phyloP scores from a whole-genome alignment of 2,888 invertebrate species.

The Ptilodon capucinus region DNA sequence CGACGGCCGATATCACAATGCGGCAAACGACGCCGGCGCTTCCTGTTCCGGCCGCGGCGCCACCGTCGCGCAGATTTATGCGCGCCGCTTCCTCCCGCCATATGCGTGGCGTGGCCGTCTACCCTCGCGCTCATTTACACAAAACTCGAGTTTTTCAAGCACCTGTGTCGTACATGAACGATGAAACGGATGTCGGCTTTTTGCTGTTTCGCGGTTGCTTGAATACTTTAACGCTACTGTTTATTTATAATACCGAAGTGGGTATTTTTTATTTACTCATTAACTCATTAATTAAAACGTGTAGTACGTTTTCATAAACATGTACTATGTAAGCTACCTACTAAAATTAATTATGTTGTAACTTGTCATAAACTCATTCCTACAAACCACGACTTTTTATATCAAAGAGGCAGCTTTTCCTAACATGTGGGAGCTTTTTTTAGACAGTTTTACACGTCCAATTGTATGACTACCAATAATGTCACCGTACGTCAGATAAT shows the following conservation, averaged over 20 bases:
- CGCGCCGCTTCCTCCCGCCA: constrained; percentile 77
- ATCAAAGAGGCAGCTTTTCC: too few relatives aligned
- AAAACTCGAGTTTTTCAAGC: constrained; percentile 78
- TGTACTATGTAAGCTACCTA: too few relatives aligned
- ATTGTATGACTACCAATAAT: too few relatives aligned
- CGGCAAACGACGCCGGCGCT: constrained; percentile 80
- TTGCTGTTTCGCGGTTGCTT: constrained; percentile 45
- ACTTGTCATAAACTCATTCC: too few relatives aligned
- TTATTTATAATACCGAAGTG: neutral
- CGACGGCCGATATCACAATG: constrained; percentile 79
- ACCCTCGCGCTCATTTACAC: constrained; percentile 76
- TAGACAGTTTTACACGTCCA: too few relatives aligned
- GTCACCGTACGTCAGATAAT: too few relatives aligned
- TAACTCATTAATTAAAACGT: too few relatives aligned
- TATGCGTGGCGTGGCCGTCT: constrained; percentile 70
- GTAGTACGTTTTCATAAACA: too few relatives aligned
- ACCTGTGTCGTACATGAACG: constrained; percentile 64
- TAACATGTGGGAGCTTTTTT: too few relatives aligned
- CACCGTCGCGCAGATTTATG: constrained; percentile 79
- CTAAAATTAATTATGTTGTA: too few relatives aligned
- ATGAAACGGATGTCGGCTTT: constrained; percentile 54
- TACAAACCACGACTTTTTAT: too few relatives aligned
- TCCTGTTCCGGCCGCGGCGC: constrained; percentile 80
- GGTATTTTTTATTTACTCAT: too few relatives aligned
- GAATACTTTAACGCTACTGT: constrained; percentile 12